phyloP scores from a whole-genome alignment of 2,113 vertebrate genomes.

The Megaceryle maxima region DNA sequence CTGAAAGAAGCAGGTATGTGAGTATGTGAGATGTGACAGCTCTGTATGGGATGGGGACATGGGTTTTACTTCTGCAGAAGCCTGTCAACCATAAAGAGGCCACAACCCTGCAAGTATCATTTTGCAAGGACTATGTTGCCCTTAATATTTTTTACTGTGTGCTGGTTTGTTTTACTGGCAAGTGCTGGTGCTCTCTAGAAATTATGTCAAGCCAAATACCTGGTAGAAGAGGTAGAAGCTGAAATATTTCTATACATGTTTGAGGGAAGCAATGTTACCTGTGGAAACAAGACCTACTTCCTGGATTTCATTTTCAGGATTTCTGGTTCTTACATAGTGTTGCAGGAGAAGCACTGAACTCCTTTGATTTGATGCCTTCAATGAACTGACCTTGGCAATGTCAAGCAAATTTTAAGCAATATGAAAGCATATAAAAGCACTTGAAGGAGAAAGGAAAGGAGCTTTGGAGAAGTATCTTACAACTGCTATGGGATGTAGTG shows the following conservation, averaged over 20 bases:
- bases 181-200: not conserved
- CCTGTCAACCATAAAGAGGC: not conserved
- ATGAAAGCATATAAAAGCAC: not conserved
- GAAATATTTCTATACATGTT: not conserved
- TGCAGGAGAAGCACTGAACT: not conserved
- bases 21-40: not conserved
- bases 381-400: not conserved
- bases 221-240: not conserved
- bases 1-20: not conserved
- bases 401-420: not conserved
- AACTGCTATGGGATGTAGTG: not conserved
- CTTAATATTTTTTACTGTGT: not conserved
- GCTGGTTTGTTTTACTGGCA: not conserved
- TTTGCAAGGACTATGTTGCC: not conserved
- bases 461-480: not conserved
- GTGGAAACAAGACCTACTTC: not conserved
- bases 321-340: not conserved
- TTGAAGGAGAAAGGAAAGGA: not conserved
- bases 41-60: not conserved
- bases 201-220: not conserved
- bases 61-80: not conserved
- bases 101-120: too few species aligned
- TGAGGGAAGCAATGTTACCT: not conserved
- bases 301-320: not conserved
- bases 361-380: not conserved